Evolutionary conservation across 2,888 invertebrate species (phyloP), one percentile per base, ranked within the genome.

Genomic region (Melipona beecheii): DNA sequence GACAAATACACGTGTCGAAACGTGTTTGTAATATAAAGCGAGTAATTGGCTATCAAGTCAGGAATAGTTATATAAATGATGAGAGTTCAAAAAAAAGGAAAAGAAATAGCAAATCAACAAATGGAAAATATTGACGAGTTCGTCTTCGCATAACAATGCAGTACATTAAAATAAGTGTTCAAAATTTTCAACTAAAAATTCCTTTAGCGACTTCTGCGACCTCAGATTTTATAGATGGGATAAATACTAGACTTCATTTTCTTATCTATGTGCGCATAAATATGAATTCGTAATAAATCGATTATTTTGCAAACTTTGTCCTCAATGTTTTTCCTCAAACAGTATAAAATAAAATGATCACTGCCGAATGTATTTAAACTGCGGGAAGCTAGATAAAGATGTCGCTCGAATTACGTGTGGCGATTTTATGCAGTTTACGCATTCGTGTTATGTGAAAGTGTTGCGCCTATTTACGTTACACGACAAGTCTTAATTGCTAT

Each of bases 381-480:
- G 31, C 19, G 9, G 19, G 21, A 68, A 52, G 4, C 19, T 13
- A 27, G 31, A 4, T 2, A 19, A 31, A 36, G 31, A 31, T 36
- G 27, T 64, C n/a, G 31, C 13, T 70, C 4, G 31, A 36, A 24
- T 52, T 64, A 27, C 21, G 24, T 43, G 6, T 9, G 43, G 24
- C 50, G 21, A 36, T 72, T 75, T 80, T 60, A 66, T 56, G 60
- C 66, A 75, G 65, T 60, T 75, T 50, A 17, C 17, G 24, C 6
- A 68, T 27, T 27, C n/a, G 17, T 75, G 80, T 83, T 75, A 50
- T 68, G 75, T 72, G 81, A 80, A 83, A 81, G 82, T 72, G 71
- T 74, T 64, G 64, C 75, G 50, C 64, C 27, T 27, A 43, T 2
- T 9, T 43, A 50, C 70, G 80, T 56, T 56, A 56, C 36, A 36